Evolutionary conservation across 2,888 invertebrate genomes (phyloP).

Genomic region (Drosophila quasianomalipes): DNA sequence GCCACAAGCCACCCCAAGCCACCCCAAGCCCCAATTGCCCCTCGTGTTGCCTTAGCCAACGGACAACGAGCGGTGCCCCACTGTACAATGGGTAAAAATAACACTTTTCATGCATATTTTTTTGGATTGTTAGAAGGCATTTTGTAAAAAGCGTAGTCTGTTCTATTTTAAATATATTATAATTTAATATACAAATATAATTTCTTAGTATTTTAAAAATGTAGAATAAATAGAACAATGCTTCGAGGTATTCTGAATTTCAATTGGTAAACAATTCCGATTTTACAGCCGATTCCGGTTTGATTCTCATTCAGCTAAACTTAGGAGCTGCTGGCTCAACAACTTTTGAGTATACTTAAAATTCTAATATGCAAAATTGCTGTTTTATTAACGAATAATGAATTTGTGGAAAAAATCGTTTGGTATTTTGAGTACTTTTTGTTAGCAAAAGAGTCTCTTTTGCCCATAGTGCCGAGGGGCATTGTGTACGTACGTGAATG

Average conservation of each 20-base stretch:
- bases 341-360: background rate
- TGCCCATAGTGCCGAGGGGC: slow-evolving; percentile 14
- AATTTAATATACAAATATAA: background rate
- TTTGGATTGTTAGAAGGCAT: background rate
- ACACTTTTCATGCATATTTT: background rate
- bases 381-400: background rate
- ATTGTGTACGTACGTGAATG: slow-evolving; percentile 60
- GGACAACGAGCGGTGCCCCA: background rate
- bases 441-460: background rate
- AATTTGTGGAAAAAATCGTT: background rate
- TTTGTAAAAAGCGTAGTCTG: background rate
- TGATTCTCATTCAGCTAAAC: background rate
- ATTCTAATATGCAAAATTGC: background rate
- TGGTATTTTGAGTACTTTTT: background rate
- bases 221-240: background rate
- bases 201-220: background rate
- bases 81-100: background rate
- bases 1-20: background rate
- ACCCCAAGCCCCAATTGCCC: no score
- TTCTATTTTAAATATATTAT: background rate
- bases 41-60: background rate
- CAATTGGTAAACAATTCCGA: background rate
- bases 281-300: background rate
- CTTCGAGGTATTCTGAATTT: background rate
- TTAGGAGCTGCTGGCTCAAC: background rate